Conservation (phyloP, 2,113 vertebrate genomes). For the Heterotis niloticus region DNA sequence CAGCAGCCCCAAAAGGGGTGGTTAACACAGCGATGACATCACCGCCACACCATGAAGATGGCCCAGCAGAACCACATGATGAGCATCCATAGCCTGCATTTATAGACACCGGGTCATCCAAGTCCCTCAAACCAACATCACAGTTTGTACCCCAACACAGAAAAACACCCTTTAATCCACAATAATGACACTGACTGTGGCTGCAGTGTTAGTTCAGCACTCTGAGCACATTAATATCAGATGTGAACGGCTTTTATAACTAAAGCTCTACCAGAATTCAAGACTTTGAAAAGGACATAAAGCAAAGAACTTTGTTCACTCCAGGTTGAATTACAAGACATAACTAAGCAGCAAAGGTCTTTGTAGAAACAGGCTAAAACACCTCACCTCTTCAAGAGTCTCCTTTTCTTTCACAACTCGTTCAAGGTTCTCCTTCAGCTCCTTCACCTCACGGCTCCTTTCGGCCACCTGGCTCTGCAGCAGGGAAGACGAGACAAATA, state of each 20-base stretch:
- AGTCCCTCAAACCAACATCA: too few relatives aligned
- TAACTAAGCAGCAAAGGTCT: not conserved
- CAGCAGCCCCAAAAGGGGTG: not conserved
- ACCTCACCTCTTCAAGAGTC: slow-evolving; percentile 62
- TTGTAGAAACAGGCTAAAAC: not conserved
- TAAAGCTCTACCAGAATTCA: too few relatives aligned
- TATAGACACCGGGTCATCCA: not conserved
- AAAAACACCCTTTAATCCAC: too few relatives aligned
- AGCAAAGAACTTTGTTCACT: not conserved
- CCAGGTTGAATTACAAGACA: not conserved
- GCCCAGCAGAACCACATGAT: not conserved
- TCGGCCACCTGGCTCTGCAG: slow-evolving; percentile 78
- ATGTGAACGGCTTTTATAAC: too few relatives aligned
- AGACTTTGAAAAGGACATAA: too few relatives aligned
- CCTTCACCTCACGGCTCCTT: slow-evolving; percentile 77
- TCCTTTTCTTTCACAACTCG: slow-evolving; percentile 75
- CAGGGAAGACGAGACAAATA: slow-evolving; percentile 27
- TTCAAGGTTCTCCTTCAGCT: slow-evolving; percentile 72
- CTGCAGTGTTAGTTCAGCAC: too few relatives aligned
- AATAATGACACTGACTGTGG: too few relatives aligned
- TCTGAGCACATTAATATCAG: too few relatives aligned
- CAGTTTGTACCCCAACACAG: too few relatives aligned
- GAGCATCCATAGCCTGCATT: not conserved
- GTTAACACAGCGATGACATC: not conserved
- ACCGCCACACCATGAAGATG: not conserved